These are phyloP conservation scores for Chiridota heheva DNA, from an alignment of 35 echinoderm and acorn worm species.

Conservation along the genomic window DNA sequence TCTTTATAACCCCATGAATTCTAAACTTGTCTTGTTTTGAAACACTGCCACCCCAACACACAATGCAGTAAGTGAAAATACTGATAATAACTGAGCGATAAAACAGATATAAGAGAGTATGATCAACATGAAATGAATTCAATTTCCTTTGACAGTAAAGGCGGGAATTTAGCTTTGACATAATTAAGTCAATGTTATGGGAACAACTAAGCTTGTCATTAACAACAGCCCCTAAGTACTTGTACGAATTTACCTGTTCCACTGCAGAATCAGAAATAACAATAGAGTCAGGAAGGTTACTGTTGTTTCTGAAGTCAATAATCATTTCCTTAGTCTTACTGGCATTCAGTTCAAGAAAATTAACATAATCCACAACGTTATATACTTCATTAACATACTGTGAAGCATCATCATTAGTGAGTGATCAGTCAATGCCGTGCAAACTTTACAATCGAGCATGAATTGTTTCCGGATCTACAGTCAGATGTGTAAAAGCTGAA, in stretches of 20 bases:
- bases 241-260: constrained; percentile 5
- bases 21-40: not conserved
- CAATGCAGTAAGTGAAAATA: not conserved
- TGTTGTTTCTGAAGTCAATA: not conserved
- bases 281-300: not conserved
- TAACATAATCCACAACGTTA: too few relatives aligned
- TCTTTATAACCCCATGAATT: not conserved
- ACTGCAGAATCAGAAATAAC: not conserved
- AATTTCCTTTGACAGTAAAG: not conserved
- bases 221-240: constrained; percentile 15
- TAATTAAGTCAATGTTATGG: not conserved
- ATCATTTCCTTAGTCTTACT: constrained; percentile 1
- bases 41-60: constrained; percentile 2
- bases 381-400: too few relatives aligned
- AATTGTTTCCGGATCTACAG: too few relatives aligned
- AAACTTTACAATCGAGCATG: too few relatives aligned
- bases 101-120: not conserved
- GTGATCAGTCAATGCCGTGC: too few relatives aligned
- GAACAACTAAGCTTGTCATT: not conserved
- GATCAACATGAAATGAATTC: constrained; percentile 3
- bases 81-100: not conserved
- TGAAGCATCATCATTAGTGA: too few relatives aligned
- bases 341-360: too few relatives aligned
- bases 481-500: too few relatives aligned
- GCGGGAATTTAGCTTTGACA: not conserved